A percentile compares a stretch with the other conserved stretches of the same genome.
Evolutionary conservation across 2,113 vertebrate species (phyloP).

Genomic region (Nanorana parkeri): DNA sequence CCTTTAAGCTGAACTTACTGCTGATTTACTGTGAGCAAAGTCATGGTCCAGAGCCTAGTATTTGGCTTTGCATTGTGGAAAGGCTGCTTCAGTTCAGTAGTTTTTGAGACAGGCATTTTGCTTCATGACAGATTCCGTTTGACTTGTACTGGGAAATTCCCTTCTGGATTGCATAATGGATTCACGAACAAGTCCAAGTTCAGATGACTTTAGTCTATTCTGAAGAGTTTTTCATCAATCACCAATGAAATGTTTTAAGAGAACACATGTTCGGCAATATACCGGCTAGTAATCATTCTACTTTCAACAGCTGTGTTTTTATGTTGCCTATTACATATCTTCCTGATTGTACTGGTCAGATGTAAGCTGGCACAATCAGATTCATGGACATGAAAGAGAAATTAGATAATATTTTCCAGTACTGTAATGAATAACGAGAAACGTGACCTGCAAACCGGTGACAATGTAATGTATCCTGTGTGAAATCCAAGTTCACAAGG

Average conservation of each 20-base stretch:
- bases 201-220: neutral
- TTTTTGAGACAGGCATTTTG: too few species aligned
- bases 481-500: slow-evolving; percentile 44
- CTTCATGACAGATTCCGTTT: too few species aligned
- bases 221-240: neutral
- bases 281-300: neutral
- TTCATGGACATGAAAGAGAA: slow-evolving; percentile 43
- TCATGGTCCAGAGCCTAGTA: too few species aligned
- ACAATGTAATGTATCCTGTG: slow-evolving; percentile 50
- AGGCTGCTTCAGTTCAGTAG: too few species aligned
- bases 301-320: slow-evolving; percentile 7
- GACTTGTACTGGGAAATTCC: too few species aligned
- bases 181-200: neutral
- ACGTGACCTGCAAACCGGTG: slow-evolving; percentile 37
- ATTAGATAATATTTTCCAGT: slow-evolving; percentile 50
- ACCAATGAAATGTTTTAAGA: slow-evolving; percentile 7
- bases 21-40: too few species aligned
- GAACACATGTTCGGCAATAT: neutral
- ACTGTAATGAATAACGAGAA: slow-evolving; percentile 31
- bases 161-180: neutral
- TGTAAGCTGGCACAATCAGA: slow-evolving; percentile 25
- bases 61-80: too few species aligned
- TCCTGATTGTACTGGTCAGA: neutral
- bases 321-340: neutral
- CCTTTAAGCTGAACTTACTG: too few species aligned